A percentile compares a stretch with the other conserved stretches of the same genome.
Conservation (phyloP, 2,888 invertebrate genomes). For the Nycteola revayana region DNA sequence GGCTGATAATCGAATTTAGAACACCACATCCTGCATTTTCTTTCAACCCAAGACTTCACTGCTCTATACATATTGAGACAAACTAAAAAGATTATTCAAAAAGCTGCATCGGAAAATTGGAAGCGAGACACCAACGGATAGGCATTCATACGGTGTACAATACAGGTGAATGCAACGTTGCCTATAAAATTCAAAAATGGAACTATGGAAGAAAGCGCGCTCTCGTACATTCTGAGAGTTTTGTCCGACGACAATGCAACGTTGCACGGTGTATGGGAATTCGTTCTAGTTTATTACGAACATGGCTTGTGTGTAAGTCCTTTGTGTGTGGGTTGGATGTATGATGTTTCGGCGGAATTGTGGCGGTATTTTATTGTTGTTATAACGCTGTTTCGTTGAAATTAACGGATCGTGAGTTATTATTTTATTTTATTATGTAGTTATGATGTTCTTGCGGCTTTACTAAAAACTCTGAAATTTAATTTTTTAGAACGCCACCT, state of each 20-base stretch:
- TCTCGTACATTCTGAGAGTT: slow-evolving; percentile 43
- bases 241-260: slow-evolving; percentile 39
- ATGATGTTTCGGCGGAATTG: slow-evolving; percentile 25
- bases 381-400: not conserved
- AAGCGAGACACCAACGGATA: slow-evolving; percentile 38
- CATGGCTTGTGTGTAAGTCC: slow-evolving; percentile 29
- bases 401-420: no score
- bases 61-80: slow-evolving; percentile 7
- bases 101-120: slow-evolving; percentile 34
- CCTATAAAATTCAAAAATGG: slow-evolving; percentile 53
- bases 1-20: no score
- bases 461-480: no score
- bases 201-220: slow-evolving; percentile 46
- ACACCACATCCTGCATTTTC: no score
- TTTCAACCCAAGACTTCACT: no score
- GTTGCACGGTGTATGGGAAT: slow-evolving; percentile 38
- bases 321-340: slow-evolving; percentile 34
- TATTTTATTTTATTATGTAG: no score
- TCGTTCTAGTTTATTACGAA: slow-evolving; percentile 46
- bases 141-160: slow-evolving; percentile 44
- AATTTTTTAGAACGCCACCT: no score
- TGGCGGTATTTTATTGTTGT: slow-evolving; percentile 29
- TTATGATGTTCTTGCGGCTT: no score
- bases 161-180: slow-evolving; percentile 34
- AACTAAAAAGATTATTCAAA: slow-evolving; percentile 3